Evolutionary conservation across 2,797 vertebrate species (phyloP), one percentile per base, ranked within the genome.

Genomic region (Bradypodion ventrale): DNA sequence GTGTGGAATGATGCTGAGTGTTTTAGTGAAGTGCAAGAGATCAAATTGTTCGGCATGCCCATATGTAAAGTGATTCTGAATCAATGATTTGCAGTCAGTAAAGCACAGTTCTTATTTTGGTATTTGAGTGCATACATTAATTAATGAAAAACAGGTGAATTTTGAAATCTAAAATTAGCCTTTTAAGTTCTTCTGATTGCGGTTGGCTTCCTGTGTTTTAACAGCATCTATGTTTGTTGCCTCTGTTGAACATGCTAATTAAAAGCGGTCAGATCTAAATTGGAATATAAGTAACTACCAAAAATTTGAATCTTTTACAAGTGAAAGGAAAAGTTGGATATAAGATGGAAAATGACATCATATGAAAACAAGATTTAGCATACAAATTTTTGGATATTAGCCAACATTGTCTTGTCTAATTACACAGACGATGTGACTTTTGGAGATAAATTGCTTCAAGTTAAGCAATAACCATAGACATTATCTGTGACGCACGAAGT

Each of bases 91-190:
- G 62, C 49, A 75, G 37, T 9, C 40, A 80, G 29, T 44, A n/a
- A 60, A 59, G 72, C 62, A 37, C 16, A 76, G 49, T 63, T 75
- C 19, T 69, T 81, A 49, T 60, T 68, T 74, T 62, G 29, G 56
- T 59, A 76, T 85, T 81, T 52, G 63, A 60, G 40, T 21, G 4
- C 52, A 76, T 37, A 70, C 25, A 46, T 37, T 23, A 59, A 85
- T 76, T 75, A 81, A 76, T 81, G 37, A 66, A 68, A 80, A 81
- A 40, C 49, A 80, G 63, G 65, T 76, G 65, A 76, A 46, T 85
- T 70, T 69, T 69, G 56, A 80, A 85, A 70, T 70, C 63, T 69
- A 62, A 76, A 81, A 85, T 69, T 40, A 81, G 73, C 72, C 25
- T 59, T 81, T 63, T 42, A 76, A 69, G 52, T 81, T 85, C 44